Base-by-base conservation (phyloP, 2,797 vertebrate genomes). In the Acrossocheilus fasciatus region DNA sequence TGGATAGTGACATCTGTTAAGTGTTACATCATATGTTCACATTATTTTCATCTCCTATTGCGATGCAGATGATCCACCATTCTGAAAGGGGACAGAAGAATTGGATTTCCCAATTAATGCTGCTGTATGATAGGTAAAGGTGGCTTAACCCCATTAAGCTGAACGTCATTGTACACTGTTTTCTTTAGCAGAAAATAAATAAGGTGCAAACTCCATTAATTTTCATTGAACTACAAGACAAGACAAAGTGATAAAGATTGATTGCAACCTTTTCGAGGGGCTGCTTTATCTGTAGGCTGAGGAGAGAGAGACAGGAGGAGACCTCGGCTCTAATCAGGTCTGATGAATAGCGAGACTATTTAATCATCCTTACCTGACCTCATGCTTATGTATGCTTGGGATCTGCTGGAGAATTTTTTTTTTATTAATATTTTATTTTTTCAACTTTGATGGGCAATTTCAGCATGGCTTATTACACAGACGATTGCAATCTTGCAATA, bases 141-240 rank as follows among this genome's bases (percentile, higher is more conserved):
- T 94, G 93, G 91, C 91, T 90, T 90, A 93, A 94, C 93, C 93
- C 93, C 92, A 95, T 96, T 95, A 95, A 95, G 94, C 93, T 90
- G 85, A 39, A 80, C 82, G 82, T 89, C 81, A 88, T 83, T 90
- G 91, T 85, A 78, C 81, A 82, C 36, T 78, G 26, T 70, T 77
- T 86, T 76, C 79, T 54, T 79, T 15, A 11, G 23, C 69, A 70
- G 88, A 84, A 87, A 91, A 89, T 83, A 89, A 90, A 89, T 89
- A 92, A 92, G 83, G 90, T 89, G 78, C 87, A 82, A 90, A 83
- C 91, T 88, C 88, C 92, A 90, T 87, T 89, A 87, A 92, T 93
- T 92, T 90, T 91, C 90, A 92, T 89, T 90, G 77, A 92, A 91
- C 90, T 92, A 91, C 92, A 93, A 91, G 91, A 92, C 92, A 93